A percentile compares a stretch with the other conserved stretches of the same genome.
phyloP scores from a whole-genome alignment of 2,113 vertebrate species.

The Zosterops pallidus region DNA sequence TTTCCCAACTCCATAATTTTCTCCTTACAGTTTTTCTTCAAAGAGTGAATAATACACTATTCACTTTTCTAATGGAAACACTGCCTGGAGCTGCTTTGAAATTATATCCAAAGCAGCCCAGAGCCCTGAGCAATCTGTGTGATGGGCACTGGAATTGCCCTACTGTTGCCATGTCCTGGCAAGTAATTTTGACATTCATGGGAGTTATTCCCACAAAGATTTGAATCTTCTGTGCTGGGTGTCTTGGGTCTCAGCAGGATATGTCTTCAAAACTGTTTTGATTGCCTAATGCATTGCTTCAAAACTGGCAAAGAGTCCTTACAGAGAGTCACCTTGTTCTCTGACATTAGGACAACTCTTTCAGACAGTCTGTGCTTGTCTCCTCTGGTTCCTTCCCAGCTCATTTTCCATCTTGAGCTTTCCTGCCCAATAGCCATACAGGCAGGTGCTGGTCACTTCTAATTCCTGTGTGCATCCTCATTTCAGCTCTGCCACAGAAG shows the following conservation, averaged over 20 bases:
- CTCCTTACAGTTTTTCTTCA: constrained; percentile 14
- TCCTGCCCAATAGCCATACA: background rate
- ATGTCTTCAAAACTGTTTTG: background rate
- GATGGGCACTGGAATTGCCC: background rate
- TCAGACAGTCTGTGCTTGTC: background rate
- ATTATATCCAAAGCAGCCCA: background rate
- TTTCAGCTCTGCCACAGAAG: background rate
- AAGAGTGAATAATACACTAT: background rate
- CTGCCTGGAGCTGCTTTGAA: background rate
- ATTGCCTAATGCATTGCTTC: background rate
- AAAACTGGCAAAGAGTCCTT: background rate
- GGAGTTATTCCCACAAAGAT: background rate
- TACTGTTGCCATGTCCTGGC: background rate
- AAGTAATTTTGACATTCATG: background rate
- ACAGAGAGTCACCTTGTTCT: background rate
- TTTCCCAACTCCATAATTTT: constrained; percentile 6
- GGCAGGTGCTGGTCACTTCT: background rate
- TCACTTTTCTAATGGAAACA: background rate
- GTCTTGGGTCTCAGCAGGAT: background rate
- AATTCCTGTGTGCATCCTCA: background rate
- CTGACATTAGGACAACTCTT: background rate
- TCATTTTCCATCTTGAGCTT: background rate
- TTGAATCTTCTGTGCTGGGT: background rate
- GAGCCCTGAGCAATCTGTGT: background rate
- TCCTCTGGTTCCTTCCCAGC: background rate